A percentile compares a stretch with the other conserved stretches of the same genome.
phyloP scores from a whole-genome alignment of 2,888 invertebrate species.

The Philopedon plagiatum region DNA sequence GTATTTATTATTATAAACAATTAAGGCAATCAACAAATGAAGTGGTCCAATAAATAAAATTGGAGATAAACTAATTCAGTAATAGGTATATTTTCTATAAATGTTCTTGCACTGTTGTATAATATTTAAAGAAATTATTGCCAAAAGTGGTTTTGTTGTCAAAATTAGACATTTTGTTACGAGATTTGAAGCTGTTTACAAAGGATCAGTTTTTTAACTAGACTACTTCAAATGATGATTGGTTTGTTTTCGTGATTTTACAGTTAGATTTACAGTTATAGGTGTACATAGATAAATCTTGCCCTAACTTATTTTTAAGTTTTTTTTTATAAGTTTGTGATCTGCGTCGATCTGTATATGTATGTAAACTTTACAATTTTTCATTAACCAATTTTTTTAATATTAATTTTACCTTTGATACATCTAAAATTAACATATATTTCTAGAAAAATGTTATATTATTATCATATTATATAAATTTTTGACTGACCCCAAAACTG shows the following conservation, averaged over 20 bases:
- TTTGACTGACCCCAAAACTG: slow-evolving; percentile 34
- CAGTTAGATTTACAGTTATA: not conserved
- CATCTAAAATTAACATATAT: slow-evolving; percentile 43
- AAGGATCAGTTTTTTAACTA: not conserved
- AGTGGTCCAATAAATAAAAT: not conserved
- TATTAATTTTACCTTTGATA: slow-evolving; percentile 33
- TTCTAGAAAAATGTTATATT: slow-evolving; percentile 26
- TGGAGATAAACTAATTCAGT: too few species aligned
- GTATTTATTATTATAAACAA: not conserved
- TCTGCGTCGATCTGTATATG: slow-evolving; percentile 47
- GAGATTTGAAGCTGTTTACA: not conserved
- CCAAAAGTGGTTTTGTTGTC: too few species aligned
- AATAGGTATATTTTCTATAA: too few species aligned
- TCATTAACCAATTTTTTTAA: slow-evolving; percentile 18
- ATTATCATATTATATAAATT: slow-evolving; percentile 12
- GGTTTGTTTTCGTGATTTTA: slow-evolving; percentile 17
- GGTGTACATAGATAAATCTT: slow-evolving; percentile 22
- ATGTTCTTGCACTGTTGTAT: too few species aligned
- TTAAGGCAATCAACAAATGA: not conserved
- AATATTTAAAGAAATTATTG: too few species aligned
- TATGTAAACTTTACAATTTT: slow-evolving; percentile 38
- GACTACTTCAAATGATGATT: not conserved
- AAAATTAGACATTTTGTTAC: too few species aligned
- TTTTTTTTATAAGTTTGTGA: slow-evolving; percentile 45
- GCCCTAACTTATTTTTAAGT: slow-evolving; percentile 45